These are phyloP conservation scores for Silurus asotus DNA, from an alignment of 2,113 vertebrate species.

Conservation along the genomic window DNA sequence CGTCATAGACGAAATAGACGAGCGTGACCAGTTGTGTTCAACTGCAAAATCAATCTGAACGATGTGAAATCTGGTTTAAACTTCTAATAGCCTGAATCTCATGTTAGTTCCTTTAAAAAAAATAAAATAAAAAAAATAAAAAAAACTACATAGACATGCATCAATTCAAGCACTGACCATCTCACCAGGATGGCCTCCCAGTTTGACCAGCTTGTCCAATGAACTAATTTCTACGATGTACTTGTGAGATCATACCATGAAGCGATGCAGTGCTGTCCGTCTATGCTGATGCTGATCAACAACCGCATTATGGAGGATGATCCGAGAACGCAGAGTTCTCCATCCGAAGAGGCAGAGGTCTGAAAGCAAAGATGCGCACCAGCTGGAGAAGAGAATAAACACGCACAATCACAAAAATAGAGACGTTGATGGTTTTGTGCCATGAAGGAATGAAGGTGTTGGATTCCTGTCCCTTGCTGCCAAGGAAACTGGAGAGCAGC, in stretches of 20 bases:
- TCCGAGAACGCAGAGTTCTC: not conserved
- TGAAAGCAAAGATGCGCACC: not conserved
- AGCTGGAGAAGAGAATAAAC: not conserved
- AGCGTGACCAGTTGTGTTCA: not conserved
- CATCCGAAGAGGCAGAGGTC: not conserved
- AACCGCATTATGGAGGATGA: conserved; percentile 5
- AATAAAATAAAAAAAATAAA: not conserved
- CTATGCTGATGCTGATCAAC: not conserved
- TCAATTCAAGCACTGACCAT: not conserved
- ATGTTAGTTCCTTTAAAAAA: not conserved
- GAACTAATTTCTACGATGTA: not conserved
- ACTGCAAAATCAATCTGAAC: not conserved
- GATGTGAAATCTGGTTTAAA: not conserved
- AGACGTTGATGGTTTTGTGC: conserved; percentile 3
- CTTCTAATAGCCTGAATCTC: not conserved
- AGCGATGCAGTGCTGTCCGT: not conserved
- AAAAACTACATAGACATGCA: not conserved
- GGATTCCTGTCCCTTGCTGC: conserved; percentile 36
- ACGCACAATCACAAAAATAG: not conserved
- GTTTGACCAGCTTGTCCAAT: not conserved
- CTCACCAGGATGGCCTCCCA: not conserved
- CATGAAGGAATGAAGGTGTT: conserved; percentile 35
- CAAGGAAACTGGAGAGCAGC: conserved; percentile 43
- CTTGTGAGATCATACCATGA: not conserved
- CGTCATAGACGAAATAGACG: too few relatives aligned